These are phyloP conservation scores for Rhodinocichla rosea DNA, from an alignment of 2,113 vertebrate species.

Conservation along the genomic window DNA sequence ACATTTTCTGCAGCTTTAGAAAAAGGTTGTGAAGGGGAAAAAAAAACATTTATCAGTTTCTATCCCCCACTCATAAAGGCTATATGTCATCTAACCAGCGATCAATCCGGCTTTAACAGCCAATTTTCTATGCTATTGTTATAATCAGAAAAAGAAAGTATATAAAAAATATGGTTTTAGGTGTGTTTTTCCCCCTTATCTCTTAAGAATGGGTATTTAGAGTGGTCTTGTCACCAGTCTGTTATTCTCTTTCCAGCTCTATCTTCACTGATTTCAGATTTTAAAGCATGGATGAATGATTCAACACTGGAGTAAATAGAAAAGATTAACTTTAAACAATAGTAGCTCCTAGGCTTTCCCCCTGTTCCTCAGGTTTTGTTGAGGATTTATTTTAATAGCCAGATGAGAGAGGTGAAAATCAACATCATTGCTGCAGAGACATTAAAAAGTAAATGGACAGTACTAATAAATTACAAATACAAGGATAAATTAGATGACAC, in stretches of 20 bases:
- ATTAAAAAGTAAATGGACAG: slow-evolving; percentile 41
- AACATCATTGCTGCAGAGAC: background rate
- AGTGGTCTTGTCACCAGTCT: background rate
- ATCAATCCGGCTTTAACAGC: slow-evolving; percentile 71
- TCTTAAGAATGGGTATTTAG: slow-evolving; percentile 40
- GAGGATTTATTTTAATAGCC: slow-evolving; percentile 54
- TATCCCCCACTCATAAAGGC: slow-evolving; percentile 49
- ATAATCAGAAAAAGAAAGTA: slow-evolving; percentile 59
- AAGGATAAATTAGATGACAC: slow-evolving; percentile 40
- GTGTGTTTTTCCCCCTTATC: background rate
- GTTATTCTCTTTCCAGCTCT: background rate
- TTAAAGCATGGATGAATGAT: background rate
- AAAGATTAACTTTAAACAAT: slow-evolving; percentile 20
- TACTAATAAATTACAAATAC: slow-evolving; percentile 58
- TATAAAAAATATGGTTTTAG: slow-evolving; percentile 22
- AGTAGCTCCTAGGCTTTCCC: background rate
- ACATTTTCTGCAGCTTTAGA: slow-evolving; percentile 77
- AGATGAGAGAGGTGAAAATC: slow-evolving; percentile 3
- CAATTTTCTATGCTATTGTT: slow-evolving; percentile 65
- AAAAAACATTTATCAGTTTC: slow-evolving; percentile 70
- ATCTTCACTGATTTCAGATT: background rate
- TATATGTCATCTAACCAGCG: slow-evolving; percentile 65
- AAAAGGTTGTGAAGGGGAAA: slow-evolving; percentile 73
- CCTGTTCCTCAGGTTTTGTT: background rate
- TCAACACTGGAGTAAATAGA: background rate